These are phyloP conservation scores for Plectrocnemia conspersa DNA, from an alignment of 1,140 invertebrate genomes.

Conservation along the genomic window DNA sequence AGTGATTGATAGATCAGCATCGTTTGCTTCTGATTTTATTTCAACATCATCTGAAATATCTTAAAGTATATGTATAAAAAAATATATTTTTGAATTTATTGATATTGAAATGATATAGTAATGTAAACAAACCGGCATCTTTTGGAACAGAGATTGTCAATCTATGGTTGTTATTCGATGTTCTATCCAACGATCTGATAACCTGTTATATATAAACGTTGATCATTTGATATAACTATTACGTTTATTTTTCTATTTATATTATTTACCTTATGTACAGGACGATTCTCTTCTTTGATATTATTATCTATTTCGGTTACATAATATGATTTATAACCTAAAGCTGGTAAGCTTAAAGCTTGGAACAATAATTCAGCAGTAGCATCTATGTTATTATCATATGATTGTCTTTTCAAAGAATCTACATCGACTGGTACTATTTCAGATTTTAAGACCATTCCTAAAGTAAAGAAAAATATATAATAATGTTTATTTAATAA, in stretches of 20 bases:
- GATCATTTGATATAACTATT: neutral
- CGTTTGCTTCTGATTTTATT: neutral
- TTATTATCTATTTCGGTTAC: neutral
- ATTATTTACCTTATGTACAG: too few relatives aligned
- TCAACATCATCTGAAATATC: neutral
- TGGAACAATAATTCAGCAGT: conserved; percentile 63
- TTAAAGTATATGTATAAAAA: neutral
- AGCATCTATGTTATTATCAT: conserved; percentile 58
- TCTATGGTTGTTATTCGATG: too few relatives aligned
- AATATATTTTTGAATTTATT: neutral
- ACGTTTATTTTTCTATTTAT: too few relatives aligned
- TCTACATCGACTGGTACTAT: conserved; percentile 37
- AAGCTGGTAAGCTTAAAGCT: conserved; percentile 57
- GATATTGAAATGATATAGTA: too few relatives aligned
- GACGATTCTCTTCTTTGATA: too few relatives aligned
- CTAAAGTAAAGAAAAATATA: too few relatives aligned
- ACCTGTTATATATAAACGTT: too few relatives aligned
- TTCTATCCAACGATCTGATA: too few relatives aligned
- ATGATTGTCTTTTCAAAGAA: conserved; percentile 45
- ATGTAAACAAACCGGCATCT: neutral
- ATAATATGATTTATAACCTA: conserved; percentile 56
- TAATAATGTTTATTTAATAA: too few relatives aligned
- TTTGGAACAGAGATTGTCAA: neutral
- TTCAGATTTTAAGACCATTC: conserved; percentile 34
- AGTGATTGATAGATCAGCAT: neutral